Evolutionary conservation across 2,888 invertebrate species (phyloP).

Genomic region (Nomada goodeniana): DNA sequence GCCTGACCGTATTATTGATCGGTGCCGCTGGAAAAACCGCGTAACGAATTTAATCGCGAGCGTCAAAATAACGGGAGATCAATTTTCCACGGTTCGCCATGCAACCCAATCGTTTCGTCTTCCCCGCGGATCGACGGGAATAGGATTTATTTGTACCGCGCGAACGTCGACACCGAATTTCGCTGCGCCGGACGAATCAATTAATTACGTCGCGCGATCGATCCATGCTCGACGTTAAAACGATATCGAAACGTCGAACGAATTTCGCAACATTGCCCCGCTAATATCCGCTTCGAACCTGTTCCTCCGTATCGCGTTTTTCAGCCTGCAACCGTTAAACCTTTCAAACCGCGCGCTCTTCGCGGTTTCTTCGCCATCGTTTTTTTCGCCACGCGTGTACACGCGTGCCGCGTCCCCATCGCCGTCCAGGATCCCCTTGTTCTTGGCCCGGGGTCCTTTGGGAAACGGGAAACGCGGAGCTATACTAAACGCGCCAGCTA

Average conservation of each 20-base stretch:
- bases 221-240: too few relatives aligned
- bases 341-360: constrained; percentile 9
- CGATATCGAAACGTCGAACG: neutral
- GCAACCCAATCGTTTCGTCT: too few relatives aligned
- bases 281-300: too few relatives aligned
- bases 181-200: neutral
- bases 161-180: neutral
- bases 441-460: constrained; percentile 13
- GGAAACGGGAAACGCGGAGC: constrained; percentile 35
- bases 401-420: neutral
- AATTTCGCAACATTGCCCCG: neutral
- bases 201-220: too few relatives aligned
- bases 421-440: constrained; percentile 1
- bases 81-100: too few relatives aligned
- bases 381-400: neutral
- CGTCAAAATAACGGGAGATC: too few relatives aligned
- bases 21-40: too few relatives aligned
- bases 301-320: neutral
- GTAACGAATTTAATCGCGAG: too few relatives aligned
- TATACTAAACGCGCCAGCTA: too few relatives aligned
- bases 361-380: neutral
- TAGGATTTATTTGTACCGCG: neutral
- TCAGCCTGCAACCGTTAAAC: too few relatives aligned
- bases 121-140: too few relatives aligned
- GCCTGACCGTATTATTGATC: too few relatives aligned